Evolutionary conservation across 2,888 invertebrate species (phyloP).

Genomic region (Nephrotoma guestfalica): DNA sequence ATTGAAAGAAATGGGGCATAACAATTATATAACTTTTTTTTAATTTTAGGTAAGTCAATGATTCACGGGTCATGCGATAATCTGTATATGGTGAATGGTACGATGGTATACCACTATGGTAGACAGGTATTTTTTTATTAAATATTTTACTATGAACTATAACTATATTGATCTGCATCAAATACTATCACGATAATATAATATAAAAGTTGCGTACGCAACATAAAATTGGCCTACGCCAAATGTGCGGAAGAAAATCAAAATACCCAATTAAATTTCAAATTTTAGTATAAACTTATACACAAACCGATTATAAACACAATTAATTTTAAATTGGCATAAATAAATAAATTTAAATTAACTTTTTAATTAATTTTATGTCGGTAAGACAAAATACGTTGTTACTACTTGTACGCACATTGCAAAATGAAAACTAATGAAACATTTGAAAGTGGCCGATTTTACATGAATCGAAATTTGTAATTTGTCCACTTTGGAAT

Average conservation of each 20-base stretch:
- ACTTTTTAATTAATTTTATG: too few relatives aligned
- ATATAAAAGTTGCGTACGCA: too few relatives aligned
- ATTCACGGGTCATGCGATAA: neutral
- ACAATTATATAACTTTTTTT: neutral
- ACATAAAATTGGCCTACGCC: too few relatives aligned
- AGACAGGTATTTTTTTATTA: neutral
- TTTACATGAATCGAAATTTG: neutral
- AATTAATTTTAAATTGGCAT: neutral
- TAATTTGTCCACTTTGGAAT: too few relatives aligned
- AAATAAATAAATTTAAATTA: neutral
- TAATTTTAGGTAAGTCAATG: neutral
- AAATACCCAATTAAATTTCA: too few relatives aligned
- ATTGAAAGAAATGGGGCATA: neutral
- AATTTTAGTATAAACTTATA: too few relatives aligned
- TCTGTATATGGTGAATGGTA: neutral
- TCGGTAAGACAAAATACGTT: too few relatives aligned
- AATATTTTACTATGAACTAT: neutral
- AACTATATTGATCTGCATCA: too few relatives aligned
- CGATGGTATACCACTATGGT: neutral
- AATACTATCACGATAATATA: too few relatives aligned
- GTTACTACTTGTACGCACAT: too few relatives aligned
- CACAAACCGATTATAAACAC: neutral
- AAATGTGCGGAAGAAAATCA: too few relatives aligned
- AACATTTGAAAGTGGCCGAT: neutral
- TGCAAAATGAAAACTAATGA: neutral